Base-by-base conservation (phyloP, 1,140 invertebrate genomes). In the Contarinia nasturtii region DNA sequence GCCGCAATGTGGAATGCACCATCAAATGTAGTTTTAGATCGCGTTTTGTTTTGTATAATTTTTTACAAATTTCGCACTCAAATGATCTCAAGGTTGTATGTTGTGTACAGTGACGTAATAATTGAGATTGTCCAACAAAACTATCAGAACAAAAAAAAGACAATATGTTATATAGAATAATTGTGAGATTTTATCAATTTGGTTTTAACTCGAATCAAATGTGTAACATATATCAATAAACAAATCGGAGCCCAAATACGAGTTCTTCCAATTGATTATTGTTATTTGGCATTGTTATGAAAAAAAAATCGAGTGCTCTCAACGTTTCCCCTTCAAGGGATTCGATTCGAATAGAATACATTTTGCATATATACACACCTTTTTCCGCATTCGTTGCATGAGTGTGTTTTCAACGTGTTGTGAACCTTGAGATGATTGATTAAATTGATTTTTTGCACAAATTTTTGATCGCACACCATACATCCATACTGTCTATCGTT, bases 321-420 rank as follows among this genome's bases (percentile, higher is more conserved):
- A n/a, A n/a, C n/a, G n/a, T n/a, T n/a, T n/a, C n/a, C n/a, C n/a
- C n/a, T n/a, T n/a, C n/a, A n/a, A n/a, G n/a, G n/a, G n/a, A n/a
- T n/a, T n/a, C n/a, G n/a, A n/a, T n/a, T n/a, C n/a, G n/a, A n/a
- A n/a, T n/a, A n/a, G n/a, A n/a, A n/a, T n/a, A n/a, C n/a, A n/a
- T n/a, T n/a, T n/a, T n/a, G n/a, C n/a, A n/a, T n/a, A n/a, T n/a
- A n/a, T 19, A 36, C 51, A 52, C 56, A 57, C 49, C 61, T 55
- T 55, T 68, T 66, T 38, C 65, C 61, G 54, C 79, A 80, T 45
- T 78, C 58, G 45, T 74, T 69, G 55, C 77, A 80, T 49, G 68
- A 63, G 52, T 74, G 77, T 0, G 75, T 75, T 55, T 75, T 75
- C 46, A 21, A 71, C 65, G 10, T 73, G 72, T 49, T 69, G 55